Evolutionary conservation across 2,113 vertebrate species (phyloP).

Genomic region (Pseudorasbora parva): DNA sequence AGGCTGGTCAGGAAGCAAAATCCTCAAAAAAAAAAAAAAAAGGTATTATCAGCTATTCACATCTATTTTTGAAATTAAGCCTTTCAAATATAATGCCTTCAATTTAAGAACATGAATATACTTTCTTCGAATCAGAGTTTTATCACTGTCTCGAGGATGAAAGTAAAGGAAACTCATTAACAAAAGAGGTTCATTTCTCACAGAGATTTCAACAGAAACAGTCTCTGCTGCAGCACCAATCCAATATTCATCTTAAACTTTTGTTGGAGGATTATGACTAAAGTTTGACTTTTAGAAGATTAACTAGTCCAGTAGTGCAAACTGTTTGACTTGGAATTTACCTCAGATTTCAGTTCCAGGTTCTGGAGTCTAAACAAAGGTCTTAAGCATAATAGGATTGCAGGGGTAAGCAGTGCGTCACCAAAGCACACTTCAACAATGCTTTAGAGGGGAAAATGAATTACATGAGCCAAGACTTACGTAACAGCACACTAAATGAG

Average conservation of each 20-base stretch:
- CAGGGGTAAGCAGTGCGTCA: background rate
- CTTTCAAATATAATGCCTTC: slow-evolving; percentile 50
- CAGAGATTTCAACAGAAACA: slow-evolving; percentile 21
- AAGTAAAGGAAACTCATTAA: slow-evolving; percentile 35
- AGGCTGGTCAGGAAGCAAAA: slow-evolving; percentile 32
- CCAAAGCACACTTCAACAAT: slow-evolving; percentile 21
- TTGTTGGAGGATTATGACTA: background rate
- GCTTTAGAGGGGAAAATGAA: slow-evolving; percentile 23
- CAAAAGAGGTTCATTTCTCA: slow-evolving; percentile 47
- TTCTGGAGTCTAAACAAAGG: slow-evolving; percentile 5
- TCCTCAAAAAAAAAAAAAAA: slow-evolving; percentile 26
- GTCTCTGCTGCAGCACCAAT: slow-evolving; percentile 33
- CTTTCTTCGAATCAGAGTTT: slow-evolving; percentile 32
- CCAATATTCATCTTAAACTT: slow-evolving; percentile 22
- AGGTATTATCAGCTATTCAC: slow-evolving; percentile 44
- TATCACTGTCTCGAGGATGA: slow-evolving; percentile 23
- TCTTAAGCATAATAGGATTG: slow-evolving; percentile 12
- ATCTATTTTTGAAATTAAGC: slow-evolving; percentile 47
- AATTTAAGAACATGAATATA: slow-evolving; percentile 51
- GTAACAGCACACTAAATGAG: slow-evolving; percentile 31
- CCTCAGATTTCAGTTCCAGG: background rate
- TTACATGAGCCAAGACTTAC: slow-evolving; percentile 10
- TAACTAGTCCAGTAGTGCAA: background rate
- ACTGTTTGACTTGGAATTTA: slow-evolving; percentile 9
- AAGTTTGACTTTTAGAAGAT: background rate